Evolutionary conservation across 2,888 invertebrate species (phyloP).

Genomic region (Temnothorax rugatulus): DNA sequence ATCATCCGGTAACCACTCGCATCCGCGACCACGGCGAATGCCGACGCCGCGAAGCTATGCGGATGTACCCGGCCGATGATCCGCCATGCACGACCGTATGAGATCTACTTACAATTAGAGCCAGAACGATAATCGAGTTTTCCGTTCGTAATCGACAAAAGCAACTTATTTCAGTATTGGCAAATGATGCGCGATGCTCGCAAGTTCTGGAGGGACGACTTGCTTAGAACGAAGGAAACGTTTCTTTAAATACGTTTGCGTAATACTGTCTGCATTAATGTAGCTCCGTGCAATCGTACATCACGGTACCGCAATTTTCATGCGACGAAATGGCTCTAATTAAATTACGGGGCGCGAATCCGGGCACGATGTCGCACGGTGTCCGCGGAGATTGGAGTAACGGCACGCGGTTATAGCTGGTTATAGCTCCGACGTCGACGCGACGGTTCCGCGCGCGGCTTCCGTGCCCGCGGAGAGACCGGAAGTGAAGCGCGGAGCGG

Average conservation of each 20-base stretch:
- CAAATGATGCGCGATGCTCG: not conserved
- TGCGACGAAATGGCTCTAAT: not conserved
- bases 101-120: not conserved
- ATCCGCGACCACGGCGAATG: conserved; percentile 52
- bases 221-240: not conserved
- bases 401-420: not conserved
- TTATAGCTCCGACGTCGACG: not conserved
- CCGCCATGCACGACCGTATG: conserved; percentile 8
- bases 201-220: not conserved
- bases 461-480: conserved; percentile 24
- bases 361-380: conserved; percentile 21
- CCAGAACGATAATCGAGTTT: not conserved
- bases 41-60: conserved; percentile 48
- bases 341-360: not conserved
- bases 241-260: not conserved
- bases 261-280: not conserved
- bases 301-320: not conserved
- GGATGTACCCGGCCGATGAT: conserved; percentile 38
- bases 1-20: conserved; percentile 65
- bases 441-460: conserved; percentile 44
- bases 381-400: conserved; percentile 58
- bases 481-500: conserved; percentile 58
- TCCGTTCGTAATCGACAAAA: not conserved
- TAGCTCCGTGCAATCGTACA: conserved; percentile 14
- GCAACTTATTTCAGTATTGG: not conserved